Base-by-base conservation (phyloP, 2,888 invertebrate genomes). In the Drosophila subquinaria region DNA sequence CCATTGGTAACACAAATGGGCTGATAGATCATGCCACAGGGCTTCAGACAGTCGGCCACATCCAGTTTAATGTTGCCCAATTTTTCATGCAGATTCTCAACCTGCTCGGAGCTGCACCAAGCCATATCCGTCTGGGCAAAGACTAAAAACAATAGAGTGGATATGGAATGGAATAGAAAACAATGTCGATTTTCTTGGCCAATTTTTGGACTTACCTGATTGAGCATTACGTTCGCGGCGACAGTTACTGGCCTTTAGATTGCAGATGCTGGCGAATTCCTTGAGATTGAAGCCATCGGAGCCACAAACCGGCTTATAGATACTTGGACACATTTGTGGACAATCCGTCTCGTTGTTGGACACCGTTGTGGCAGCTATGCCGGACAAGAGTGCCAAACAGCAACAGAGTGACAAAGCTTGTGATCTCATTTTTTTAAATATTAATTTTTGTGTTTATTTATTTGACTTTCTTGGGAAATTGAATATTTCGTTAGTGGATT, bases 1-100 rank as follows among this genome's bases (percentile, higher is more conserved):
- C 92, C 92, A 63, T 92, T 91, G 33, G 92, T 88, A 0, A 82
- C 81, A 60, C 92, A 92, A 9, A 92, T 61, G 8, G 92, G 92
- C 23, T 77, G 69, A 57, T 88, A 91, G 59, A 90, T 90, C 90
- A 92, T 78, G 40, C 89, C 61, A 35, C 92, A 92, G 36, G 91
- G 85, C 51, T 72, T 87, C 11, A 88, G 15, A 59, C 92, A 92
- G 6, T 76, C 76, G 0, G 71, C 23, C 3, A 74, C 66, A 2
- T 81, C 77, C 53, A 90, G 57, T 42, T 82, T 81, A 23, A 88
- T 50, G 38, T 70, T 78, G 33, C 74, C 69, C 59, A 90, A 45
- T 50, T 76, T 74, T n/a, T 77, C 70, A 6, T 69, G 43, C 0
- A 91, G 66, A 73, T 83, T 79, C 4, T 76, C 70, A 30, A 90